Percentiles rank a stretch among this genome's conserved stretches.
phyloP scores from a whole-genome alignment of 2,113 vertebrate species.

The Myotis davidii region DNA sequence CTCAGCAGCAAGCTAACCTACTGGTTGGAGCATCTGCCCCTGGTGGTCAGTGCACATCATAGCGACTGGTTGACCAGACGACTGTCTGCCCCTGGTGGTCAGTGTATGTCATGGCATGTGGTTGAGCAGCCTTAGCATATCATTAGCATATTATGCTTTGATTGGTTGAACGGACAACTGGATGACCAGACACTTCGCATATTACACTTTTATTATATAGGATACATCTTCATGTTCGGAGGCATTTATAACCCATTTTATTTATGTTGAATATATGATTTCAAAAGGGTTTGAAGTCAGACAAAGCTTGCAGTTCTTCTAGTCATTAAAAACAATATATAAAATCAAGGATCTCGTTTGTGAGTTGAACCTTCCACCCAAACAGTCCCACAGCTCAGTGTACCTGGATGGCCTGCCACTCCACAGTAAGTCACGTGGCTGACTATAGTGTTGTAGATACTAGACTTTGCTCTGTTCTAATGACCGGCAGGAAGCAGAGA shows the following conservation, averaged over 20 bases:
- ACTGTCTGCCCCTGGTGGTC: too few species aligned
- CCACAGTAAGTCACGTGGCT: background rate
- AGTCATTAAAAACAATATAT: background rate
- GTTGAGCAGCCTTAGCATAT: too few species aligned
- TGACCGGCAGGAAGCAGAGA: background rate
- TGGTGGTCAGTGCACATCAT: too few species aligned
- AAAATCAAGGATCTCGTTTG: background rate
- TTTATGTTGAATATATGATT: background rate
- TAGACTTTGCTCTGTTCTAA: constrained; percentile 66
- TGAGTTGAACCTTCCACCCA: constrained; percentile 32
- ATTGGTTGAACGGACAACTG: too few species aligned
- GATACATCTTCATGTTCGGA: background rate
- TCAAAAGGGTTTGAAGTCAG: constrained; percentile 16
- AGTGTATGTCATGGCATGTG: too few species aligned
- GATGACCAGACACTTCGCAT: too few species aligned
- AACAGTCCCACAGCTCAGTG: background rate
- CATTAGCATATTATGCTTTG: too few species aligned
- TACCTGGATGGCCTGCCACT: background rate
- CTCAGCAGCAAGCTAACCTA: too few species aligned
- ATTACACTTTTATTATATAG: too few species aligned
- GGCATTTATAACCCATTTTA: background rate
- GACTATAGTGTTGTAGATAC: constrained; percentile 12
- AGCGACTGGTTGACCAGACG: too few species aligned
- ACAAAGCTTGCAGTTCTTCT: background rate
- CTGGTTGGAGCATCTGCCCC: too few species aligned